Evolutionary conservation across 2,888 invertebrate species (phyloP).

Genomic region (Omphaloscelis lunosa): DNA sequence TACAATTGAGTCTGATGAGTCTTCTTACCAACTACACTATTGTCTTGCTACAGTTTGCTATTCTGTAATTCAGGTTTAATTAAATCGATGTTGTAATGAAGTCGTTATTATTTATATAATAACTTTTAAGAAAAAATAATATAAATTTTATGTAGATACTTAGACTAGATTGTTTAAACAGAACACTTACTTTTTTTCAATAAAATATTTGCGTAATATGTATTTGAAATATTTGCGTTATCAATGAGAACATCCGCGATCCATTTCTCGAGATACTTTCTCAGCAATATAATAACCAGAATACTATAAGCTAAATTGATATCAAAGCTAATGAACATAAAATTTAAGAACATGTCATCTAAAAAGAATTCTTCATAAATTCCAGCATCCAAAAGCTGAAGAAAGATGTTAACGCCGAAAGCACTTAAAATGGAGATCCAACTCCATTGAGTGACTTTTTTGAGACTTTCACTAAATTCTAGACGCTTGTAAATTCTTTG

Average conservation of each 20-base stretch:
- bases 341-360: conserved; percentile 13
- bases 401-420: conserved; percentile 18
- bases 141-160: too few species aligned
- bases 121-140: too few species aligned
- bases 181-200: not conserved
- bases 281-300: conserved; percentile 41
- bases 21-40: too few species aligned
- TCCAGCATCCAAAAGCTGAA: not conserved
- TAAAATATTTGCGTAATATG: not conserved
- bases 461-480: conserved; percentile 13
- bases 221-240: too few species aligned
- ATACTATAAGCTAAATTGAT: conserved; percentile 34
- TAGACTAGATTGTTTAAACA: too few species aligned
- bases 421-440: conserved; percentile 33
- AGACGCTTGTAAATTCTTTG: conserved; percentile 33
- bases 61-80: too few species aligned
- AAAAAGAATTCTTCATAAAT: conserved; percentile 3
- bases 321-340: conserved; percentile 36
- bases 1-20: too few species aligned
- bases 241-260: not conserved
- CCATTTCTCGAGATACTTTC: conserved; percentile 37
- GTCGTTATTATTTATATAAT: too few species aligned
- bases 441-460: conserved; percentile 6
- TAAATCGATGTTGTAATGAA: too few species aligned
- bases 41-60: too few species aligned